phyloP scores from a whole-genome alignment of 2,113 vertebrate species.

The Nannobrachium achirus region DNA sequence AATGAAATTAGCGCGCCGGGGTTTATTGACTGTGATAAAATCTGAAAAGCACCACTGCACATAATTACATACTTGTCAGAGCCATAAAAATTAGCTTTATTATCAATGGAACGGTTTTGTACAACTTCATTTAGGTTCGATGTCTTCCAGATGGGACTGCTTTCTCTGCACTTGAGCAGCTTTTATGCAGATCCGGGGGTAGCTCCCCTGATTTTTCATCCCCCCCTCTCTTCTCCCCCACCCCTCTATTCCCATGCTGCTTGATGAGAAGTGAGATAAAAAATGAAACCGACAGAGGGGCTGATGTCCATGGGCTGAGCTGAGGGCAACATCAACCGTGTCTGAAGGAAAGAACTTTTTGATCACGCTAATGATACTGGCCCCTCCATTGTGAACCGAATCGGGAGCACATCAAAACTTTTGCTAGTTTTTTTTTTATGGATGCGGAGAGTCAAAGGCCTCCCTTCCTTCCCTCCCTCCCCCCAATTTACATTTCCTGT shows the following conservation, averaged over 20 bases:
- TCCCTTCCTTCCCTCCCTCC: conserved; percentile 24
- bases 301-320: conserved; percentile 62
- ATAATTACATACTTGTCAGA: conserved; percentile 99
- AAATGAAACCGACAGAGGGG: conserved; percentile 30
- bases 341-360: conserved; percentile 60
- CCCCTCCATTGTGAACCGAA: conserved; percentile 66
- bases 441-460: conserved; percentile 46
- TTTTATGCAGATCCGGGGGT: conserved; percentile 89
- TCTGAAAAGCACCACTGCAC: conserved; percentile 99
- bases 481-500: conserved; percentile 6
- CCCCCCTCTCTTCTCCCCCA: conserved; percentile 38
- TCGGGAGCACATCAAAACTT: conserved; percentile 57
- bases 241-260: conserved; percentile 87
- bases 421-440: conserved; percentile 53
- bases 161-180: conserved; percentile 97
- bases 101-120: conserved; percentile 99
- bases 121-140: conserved; percentile 99
- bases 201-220: conserved; percentile 2
- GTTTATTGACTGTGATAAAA: conserved; percentile 99
- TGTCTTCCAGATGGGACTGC: conserved; percentile 99
- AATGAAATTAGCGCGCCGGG: conserved; percentile 99
- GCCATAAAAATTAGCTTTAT: conserved; percentile 99
- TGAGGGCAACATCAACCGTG: conserved; percentile 69
- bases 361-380: conserved; percentile 69
- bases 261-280: conserved; percentile 38